phyloP scores from a whole-genome alignment of 2,888 invertebrate genomes.

The Meliscaeva auricollis region DNA sequence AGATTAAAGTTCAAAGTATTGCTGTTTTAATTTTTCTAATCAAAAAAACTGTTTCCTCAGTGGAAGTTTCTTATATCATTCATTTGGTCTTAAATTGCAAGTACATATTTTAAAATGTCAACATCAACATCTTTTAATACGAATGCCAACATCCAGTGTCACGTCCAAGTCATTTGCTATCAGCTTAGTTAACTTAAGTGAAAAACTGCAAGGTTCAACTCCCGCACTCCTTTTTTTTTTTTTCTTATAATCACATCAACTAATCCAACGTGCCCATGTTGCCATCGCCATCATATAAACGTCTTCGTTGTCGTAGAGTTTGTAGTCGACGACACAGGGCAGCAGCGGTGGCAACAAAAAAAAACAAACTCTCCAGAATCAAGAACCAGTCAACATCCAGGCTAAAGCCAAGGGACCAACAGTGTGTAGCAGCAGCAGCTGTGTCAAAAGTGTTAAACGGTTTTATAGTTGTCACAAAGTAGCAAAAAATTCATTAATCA shows the following conservation, averaged over 20 bases:
- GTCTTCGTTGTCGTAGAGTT: neutral
- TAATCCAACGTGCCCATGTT: slow-evolving; percentile 25
- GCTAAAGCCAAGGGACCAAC: neutral
- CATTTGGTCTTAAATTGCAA: neutral
- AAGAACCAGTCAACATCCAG: slow-evolving; percentile 2
- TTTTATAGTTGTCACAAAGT: slow-evolving; percentile 71
- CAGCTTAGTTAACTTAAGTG: slow-evolving; percentile 50
- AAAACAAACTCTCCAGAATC: neutral
- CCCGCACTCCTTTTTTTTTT: neutral
- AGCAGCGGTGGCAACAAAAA: neutral
- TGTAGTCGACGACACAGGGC: neutral
- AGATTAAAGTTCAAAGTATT: neutral
- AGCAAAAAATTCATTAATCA: slow-evolving; percentile 74
- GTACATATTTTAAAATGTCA: slow-evolving; percentile 21
- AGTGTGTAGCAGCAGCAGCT: slow-evolving; percentile 45
- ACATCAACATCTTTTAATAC: slow-evolving; percentile 18
- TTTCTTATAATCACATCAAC: slow-evolving; percentile 45
- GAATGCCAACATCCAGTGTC: slow-evolving; percentile 43
- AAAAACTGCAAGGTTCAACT: slow-evolving; percentile 42
- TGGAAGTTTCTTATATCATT: neutral
- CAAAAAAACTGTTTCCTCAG: neutral
- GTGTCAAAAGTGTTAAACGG: slow-evolving; percentile 73
- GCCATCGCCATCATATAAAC: neutral
- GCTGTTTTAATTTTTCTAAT: neutral
- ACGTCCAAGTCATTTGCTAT: slow-evolving; percentile 59